A percentile compares a stretch with the other conserved stretches of the same genome.
These are phyloP conservation scores for Deilephila elpenor DNA, from an alignment of 2,888 invertebrate species.

Conservation along the genomic window DNA sequence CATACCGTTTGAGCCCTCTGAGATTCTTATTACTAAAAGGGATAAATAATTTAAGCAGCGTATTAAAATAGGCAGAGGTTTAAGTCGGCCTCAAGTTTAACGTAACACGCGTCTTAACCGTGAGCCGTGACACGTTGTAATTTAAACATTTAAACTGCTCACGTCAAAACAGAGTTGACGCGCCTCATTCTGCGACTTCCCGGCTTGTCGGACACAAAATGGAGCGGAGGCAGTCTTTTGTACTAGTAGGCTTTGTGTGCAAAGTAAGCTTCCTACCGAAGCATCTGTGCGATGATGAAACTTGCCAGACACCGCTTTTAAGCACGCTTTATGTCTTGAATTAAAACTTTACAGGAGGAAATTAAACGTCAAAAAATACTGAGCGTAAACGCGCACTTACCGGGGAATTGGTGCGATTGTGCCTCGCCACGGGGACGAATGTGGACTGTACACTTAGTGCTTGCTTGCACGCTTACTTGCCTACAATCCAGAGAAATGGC, in stretches of 20 bases:
- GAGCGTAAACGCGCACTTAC: slow-evolving; percentile 48
- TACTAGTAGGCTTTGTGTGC: slow-evolving; percentile 82
- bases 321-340: slow-evolving; percentile 80
- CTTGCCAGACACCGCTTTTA: slow-evolving; percentile 83
- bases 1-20: not conserved
- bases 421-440: not conserved
- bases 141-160: slow-evolving; percentile 61
- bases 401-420: slow-evolving; percentile 14
- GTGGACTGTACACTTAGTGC: not conserved
- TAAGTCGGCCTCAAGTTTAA: slow-evolving; percentile 24
- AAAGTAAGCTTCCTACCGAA: slow-evolving; percentile 83
- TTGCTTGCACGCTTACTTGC: not conserved
- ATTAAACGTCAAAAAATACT: slow-evolving; percentile 78
- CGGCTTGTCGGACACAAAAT: slow-evolving; percentile 80
- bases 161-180: slow-evolving; percentile 72
- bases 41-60: slow-evolving; percentile 8
- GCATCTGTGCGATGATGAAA: slow-evolving; percentile 82
- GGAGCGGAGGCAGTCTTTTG: slow-evolving; percentile 81
- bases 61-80: not conserved
- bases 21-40: not conserved
- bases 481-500: not conserved
- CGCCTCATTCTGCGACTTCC: slow-evolving; percentile 74
- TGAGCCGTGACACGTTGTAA: slow-evolving; percentile 46
- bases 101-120: slow-evolving; percentile 36
- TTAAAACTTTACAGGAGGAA: slow-evolving; percentile 82